Evolutionary conservation across 2,888 invertebrate genomes (phyloP).

Genomic region (Anthophora plumipes): DNA sequence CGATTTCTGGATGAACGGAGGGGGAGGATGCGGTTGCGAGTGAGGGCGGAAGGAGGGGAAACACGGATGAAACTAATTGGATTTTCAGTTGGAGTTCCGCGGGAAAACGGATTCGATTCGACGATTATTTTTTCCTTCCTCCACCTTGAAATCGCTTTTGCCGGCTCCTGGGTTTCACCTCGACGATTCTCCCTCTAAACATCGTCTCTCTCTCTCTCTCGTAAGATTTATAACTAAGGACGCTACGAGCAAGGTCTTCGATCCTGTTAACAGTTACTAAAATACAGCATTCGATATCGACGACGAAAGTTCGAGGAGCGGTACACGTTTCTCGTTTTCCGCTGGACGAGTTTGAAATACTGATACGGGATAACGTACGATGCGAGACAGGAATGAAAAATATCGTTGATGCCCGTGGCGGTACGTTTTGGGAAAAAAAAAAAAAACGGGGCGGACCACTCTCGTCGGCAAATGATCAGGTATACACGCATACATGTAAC

Average conservation of each 20-base stretch:
- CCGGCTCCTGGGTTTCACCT: not conserved
- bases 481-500: not conserved
- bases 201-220: too few species aligned
- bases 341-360: not conserved
- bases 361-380: too few species aligned
- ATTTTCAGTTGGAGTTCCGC: conserved; percentile 44
- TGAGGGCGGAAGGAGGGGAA: too few species aligned
- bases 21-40: not conserved
- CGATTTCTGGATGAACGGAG: conserved; percentile 34
- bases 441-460: conserved; percentile 3
- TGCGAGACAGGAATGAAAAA: conserved; percentile 25
- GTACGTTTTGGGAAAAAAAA: conserved; percentile 11
- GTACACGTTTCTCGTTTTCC: not conserved
- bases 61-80: conserved; percentile 47
- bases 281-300: too few species aligned
- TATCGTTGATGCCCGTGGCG: conserved; percentile 6
- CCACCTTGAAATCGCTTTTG: conserved; percentile 28
- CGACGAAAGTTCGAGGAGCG: too few species aligned
- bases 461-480: conserved; percentile 4
- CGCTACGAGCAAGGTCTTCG: too few species aligned
- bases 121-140: conserved; percentile 24
- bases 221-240: too few species aligned
- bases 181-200: not conserved
- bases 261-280: too few species aligned
- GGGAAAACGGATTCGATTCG: conserved; percentile 37